These are phyloP conservation scores for Lepidiolamprologus cunningtoni DNA, from an alignment of 2,113 vertebrate genomes.

Conservation along the genomic window DNA sequence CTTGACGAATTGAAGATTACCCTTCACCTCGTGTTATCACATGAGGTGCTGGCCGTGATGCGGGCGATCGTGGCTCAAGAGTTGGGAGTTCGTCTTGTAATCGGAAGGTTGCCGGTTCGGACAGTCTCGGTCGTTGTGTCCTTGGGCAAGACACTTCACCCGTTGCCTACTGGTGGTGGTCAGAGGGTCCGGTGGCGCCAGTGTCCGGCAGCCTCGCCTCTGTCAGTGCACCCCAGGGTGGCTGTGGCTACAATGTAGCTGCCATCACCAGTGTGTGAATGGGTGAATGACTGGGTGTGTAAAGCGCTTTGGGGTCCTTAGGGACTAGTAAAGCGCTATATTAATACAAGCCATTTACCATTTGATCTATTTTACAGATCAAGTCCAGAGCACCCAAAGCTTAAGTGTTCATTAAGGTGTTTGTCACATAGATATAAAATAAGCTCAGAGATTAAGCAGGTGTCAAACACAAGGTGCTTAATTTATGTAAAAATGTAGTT, in stretches of 20 bases:
- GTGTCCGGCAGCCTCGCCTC: not conserved
- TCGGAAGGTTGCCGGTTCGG: accelerated
- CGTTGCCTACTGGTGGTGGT: not conserved
- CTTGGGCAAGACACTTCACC: accelerated
- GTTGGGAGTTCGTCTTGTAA: accelerated
- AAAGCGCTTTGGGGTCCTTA: not conserved
- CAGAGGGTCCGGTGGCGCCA: accelerated
- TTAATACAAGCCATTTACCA: accelerated
- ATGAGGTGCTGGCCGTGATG: not conserved
- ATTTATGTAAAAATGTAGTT: not conserved
- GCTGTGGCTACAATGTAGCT: no score
- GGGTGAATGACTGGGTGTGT: accelerated
- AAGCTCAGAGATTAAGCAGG: not conserved
- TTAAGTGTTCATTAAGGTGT: not conserved
- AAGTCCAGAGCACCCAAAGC: accelerated
- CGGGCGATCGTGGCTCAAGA: not conserved
- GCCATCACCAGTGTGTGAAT: not conserved
- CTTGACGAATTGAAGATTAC: not conserved
- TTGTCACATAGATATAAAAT: not conserved
- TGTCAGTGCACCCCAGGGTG: not conserved
- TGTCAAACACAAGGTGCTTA: not conserved
- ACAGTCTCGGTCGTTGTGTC: not conserved
- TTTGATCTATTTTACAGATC: not conserved
- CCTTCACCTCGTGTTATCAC: not conserved
- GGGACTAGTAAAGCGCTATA: accelerated